These are phyloP conservation scores for Lysandra bellargus DNA, from an alignment of 2,888 invertebrate species.

Conservation along the genomic window DNA sequence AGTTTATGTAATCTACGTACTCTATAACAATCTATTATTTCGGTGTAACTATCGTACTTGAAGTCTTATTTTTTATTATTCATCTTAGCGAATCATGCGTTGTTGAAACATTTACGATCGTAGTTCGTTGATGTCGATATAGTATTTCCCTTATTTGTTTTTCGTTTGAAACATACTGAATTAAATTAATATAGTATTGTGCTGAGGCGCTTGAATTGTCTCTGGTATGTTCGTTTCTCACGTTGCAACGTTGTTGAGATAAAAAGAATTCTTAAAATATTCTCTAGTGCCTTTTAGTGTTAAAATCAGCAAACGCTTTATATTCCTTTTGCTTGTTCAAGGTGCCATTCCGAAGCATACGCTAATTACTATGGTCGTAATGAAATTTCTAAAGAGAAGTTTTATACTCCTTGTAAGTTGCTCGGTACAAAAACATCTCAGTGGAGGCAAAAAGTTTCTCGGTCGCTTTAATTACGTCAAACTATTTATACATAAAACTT, in stretches of 20 bases:
- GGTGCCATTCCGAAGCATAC: slow-evolving; percentile 22
- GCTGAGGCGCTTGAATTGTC: not conserved
- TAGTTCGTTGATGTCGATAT: too few relatives aligned
- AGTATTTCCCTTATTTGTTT: not conserved
- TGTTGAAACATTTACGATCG: too few relatives aligned
- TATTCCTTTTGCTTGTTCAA: slow-evolving; percentile 14
- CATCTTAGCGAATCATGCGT: too few relatives aligned
- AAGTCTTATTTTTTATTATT: too few relatives aligned
- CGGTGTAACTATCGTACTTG: not conserved
- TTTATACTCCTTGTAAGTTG: slow-evolving; percentile 28
- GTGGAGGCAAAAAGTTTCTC: slow-evolving; percentile 24
- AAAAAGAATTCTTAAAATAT: not conserved
- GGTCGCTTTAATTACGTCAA: slow-evolving; percentile 26
- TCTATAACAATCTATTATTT: not conserved
- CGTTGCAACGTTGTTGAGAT: not conserved
- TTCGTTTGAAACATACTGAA: not conserved
- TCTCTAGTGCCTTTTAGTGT: slow-evolving; percentile 15
- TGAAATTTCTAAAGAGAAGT: slow-evolving; percentile 30
- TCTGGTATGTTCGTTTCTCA: not conserved
- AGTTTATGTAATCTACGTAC: not conserved
- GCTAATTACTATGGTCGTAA: slow-evolving; percentile 29
- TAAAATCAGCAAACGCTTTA: slow-evolving; percentile 25
- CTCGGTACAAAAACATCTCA: slow-evolving; percentile 23
- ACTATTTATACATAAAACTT: slow-evolving; percentile 10
- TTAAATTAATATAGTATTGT: not conserved